A percentile compares a stretch with the other conserved stretches of the same genome.
Evolutionary conservation across 92 coral and sea anemone genomes (phyloP).

Genomic region (Phymanthus crucifer): DNA sequence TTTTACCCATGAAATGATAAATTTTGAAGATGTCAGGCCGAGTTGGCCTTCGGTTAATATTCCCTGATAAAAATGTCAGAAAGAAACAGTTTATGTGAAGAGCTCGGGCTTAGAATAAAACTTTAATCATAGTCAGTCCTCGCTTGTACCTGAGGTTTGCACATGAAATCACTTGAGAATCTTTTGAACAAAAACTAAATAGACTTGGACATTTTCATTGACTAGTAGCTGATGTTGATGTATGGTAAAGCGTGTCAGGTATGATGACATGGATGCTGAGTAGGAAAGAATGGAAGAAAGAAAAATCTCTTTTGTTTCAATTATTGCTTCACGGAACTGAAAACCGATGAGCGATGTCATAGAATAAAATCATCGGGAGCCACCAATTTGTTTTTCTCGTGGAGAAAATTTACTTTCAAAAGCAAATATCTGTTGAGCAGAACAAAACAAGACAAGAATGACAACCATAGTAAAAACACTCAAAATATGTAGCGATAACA

Average conservation of each 20-base stretch:
- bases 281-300: background rate
- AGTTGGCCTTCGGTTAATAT: background rate
- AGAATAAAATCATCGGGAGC: no score
- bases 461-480: no score
- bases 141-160: background rate
- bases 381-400: no score
- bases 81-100: background rate
- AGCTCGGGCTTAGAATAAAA: background rate
- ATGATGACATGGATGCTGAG: background rate
- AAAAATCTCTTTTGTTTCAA: background rate
- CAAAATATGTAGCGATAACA: no score
- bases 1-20: background rate
- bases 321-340: no score
- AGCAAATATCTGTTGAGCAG: no score
- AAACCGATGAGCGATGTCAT: no score
- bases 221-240: no score
- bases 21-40: background rate
- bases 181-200: background rate
- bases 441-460: no score
- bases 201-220: background rate
- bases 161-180: background rate
- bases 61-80: background rate
- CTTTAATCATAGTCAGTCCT: background rate
- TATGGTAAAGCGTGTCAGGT: no score
- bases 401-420: no score